Percentiles rank a stretch among this genome's conserved stretches.
phyloP scores from a whole-genome alignment of 2,113 vertebrate genomes.

The Progne subis region DNA sequence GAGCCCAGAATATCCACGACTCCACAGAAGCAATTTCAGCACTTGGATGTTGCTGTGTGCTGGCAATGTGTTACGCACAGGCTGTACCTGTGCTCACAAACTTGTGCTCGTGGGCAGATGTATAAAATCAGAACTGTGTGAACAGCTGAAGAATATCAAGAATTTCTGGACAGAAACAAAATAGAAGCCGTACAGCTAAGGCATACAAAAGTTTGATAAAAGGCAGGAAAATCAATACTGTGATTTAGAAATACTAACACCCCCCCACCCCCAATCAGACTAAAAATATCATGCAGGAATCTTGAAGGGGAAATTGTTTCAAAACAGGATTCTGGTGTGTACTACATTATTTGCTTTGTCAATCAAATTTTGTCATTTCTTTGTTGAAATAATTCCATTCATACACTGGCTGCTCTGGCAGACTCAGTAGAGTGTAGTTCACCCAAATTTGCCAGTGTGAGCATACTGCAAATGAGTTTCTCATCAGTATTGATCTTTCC shows the following conservation, averaged over 20 bases:
- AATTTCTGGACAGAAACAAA: neutral
- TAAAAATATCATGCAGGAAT: neutral
- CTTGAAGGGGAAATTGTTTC: neutral
- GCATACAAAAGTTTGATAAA: neutral
- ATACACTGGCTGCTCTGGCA: neutral
- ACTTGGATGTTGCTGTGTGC: neutral
- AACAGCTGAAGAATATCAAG: neutral
- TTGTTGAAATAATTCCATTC: neutral
- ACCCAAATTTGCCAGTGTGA: constrained; percentile 6
- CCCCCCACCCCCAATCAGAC: neutral
- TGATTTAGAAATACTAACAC: neutral
- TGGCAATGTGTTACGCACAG: neutral
- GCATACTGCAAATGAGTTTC: constrained; percentile 43
- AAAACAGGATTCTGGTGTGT: neutral
- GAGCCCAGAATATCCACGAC: neutral
- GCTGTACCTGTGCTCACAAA: neutral
- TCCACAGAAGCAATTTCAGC: neutral
- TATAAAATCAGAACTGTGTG: neutral
- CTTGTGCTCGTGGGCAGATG: neutral
- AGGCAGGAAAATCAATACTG: neutral
- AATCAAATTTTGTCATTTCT: constrained; percentile 11
- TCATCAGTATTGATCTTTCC: constrained; percentile 61
- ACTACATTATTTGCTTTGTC: neutral
- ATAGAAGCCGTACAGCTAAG: neutral
- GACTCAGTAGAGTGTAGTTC: neutral